Conservation (phyloP, 2,113 vertebrate genomes). For the Bufo gargarizans region DNA sequence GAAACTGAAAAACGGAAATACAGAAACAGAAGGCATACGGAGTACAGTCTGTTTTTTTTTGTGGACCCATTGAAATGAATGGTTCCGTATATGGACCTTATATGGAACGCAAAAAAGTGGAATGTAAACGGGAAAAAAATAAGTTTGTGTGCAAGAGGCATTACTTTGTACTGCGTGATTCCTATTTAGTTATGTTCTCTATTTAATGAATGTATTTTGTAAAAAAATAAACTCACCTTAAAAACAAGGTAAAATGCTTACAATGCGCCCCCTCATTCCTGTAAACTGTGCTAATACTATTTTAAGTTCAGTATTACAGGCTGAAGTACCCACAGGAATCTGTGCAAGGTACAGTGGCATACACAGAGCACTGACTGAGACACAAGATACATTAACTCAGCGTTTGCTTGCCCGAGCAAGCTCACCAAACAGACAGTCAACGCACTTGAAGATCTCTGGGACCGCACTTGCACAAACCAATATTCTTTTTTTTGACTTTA, state of each 20-base stretch:
- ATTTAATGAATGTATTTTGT: not conserved
- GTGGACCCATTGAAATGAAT: no score
- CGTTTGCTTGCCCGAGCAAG: not conserved
- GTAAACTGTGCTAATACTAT: slow-evolving; percentile 13
- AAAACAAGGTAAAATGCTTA: not conserved
- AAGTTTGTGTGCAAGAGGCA: no score
- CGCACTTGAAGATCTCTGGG: not conserved
- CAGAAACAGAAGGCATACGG: no score
- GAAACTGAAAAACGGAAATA: no score
- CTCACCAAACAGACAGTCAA: not conserved
- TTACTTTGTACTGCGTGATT: not conserved
- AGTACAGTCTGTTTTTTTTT: no score
- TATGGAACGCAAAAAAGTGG: no score
- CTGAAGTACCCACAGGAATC: not conserved
- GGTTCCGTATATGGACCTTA: no score
- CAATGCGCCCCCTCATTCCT: not conserved
- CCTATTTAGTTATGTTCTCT: not conserved
- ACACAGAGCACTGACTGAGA: slow-evolving; percentile 11
- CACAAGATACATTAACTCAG: slow-evolving; percentile 4
- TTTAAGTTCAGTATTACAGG: not conserved
- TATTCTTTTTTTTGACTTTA: not conserved
- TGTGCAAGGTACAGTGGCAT: not conserved
- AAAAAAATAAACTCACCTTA: not conserved
- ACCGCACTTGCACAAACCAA: not conserved
- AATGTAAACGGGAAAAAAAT: no score